Base-by-base conservation (phyloP, 2,888 invertebrate genomes). In the Polyploca ridens region DNA sequence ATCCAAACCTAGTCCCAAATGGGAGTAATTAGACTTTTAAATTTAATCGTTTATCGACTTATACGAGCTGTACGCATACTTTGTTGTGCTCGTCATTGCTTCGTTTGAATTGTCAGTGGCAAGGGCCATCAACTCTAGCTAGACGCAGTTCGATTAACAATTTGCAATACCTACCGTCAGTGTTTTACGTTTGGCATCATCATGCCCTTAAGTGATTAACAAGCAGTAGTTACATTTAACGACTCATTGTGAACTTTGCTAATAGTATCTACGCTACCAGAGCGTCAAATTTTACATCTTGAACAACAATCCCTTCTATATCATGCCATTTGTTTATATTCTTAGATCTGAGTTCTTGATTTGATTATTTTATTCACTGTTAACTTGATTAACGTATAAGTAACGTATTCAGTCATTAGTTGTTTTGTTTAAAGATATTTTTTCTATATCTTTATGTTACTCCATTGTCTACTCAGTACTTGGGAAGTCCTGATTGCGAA, bases 221-320 rank as follows among this genome's bases (percentile, higher is more conserved):
- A 90, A 89, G 81, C 72, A 89, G 85, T 83, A 88, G 83, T 93
- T 82, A 91, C 76, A 69, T 80, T 89, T 93, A 88, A 93, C 91
- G 93, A 91, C 89, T 87, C 87, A 93, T 94, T 94, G 93, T 93
- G 68, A 74, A 75, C 71, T 83, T 86, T 65, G 83, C 87, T 89
- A 84, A 86, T 80, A 72, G 77, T 75, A 67, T 70, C 76, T 79
- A 81, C 83, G 81, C 80, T 82, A 75, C 77, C 75, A 77, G 82
- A 78, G 83, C 83, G 83, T 78, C 83, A 85, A 89, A 86, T 84
- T 80, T 80, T 79, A 77, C 71, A 60, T 71, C 58, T 70, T 64
- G 71, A 69, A 70, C 70, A 64, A 67, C 69, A 70, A 71, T 71
- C 71, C 77, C 78, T 77, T 76, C 68, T 72, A 44, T 54, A 65